Evolutionary conservation across 2,888 invertebrate genomes (phyloP).

Genomic region (Parasteatoda lunata): DNA sequence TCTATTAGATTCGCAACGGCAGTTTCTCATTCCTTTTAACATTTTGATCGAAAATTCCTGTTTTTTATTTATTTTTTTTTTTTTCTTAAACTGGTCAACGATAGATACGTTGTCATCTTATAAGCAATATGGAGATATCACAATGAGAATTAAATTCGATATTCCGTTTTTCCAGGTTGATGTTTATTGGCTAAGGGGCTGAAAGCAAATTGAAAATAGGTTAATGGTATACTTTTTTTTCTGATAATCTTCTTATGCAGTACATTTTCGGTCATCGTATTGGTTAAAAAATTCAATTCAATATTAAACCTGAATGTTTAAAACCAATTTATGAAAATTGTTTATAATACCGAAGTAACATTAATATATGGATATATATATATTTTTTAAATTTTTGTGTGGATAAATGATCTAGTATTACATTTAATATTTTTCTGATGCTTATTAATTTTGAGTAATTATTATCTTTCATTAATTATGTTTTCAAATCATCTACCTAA

Average conservation of each 20-base stretch:
- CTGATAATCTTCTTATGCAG: not conserved
- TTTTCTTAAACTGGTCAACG: not conserved
- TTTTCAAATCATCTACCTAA: too few relatives aligned
- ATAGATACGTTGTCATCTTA: conserved; percentile 44
- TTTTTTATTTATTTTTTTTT: conserved; percentile 5
- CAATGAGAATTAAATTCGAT: conserved; percentile 19
- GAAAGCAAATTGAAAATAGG: not conserved
- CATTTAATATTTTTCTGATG: too few relatives aligned
- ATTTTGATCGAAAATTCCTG: not conserved
- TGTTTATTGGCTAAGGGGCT: not conserved
- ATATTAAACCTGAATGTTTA: too few relatives aligned
- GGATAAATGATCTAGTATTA: too few relatives aligned
- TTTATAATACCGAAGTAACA: too few relatives aligned
- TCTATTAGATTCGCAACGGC: conserved; percentile 41
- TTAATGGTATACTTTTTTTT: not conserved
- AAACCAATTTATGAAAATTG: too few relatives aligned
- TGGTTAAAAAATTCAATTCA: not conserved
- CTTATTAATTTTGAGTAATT: too few relatives aligned
- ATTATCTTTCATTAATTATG: too few relatives aligned
- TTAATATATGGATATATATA: too few relatives aligned
- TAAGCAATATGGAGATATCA: conserved; percentile 15
- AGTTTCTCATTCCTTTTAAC: not conserved
- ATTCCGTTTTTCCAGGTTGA: conserved; percentile 1
- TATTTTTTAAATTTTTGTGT: too few relatives aligned
- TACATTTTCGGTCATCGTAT: not conserved